Conservation (phyloP, 2,888 invertebrate genomes). For the Megalurothrips usitatus region DNA sequence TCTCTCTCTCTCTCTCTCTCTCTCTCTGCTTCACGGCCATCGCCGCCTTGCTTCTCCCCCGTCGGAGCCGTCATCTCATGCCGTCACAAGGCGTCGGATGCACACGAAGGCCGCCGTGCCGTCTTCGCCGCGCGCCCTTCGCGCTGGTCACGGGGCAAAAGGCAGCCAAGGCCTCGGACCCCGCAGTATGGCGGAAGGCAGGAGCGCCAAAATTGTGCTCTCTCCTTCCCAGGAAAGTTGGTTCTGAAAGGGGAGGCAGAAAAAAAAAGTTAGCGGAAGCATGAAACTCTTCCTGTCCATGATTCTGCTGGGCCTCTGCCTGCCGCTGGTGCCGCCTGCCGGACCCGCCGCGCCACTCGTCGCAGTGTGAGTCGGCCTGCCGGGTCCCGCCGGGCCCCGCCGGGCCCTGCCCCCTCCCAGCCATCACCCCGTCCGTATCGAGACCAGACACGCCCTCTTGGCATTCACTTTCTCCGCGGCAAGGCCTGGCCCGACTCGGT, state of each 20-base stretch:
- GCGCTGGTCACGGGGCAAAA: not conserved
- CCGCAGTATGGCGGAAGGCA: not conserved
- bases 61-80: not conserved
- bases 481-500: too few species aligned
- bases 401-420: too few species aligned
- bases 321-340: too few species aligned
- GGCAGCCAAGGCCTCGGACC: not conserved
- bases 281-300: not conserved
- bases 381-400: not conserved
- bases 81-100: not conserved
- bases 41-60: not conserved
- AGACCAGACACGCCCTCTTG: not conserved
- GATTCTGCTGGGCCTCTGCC: too few species aligned
- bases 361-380: too few species aligned
- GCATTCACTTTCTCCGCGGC: not conserved
- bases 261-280: not conserved
- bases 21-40: not conserved
- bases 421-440: too few species aligned
- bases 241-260: not conserved
- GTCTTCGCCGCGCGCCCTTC: too few species aligned
- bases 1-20: not conserved
- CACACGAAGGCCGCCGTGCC: not conserved
- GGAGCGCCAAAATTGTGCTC: not conserved
- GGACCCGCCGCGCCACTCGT: too few species aligned
- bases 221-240: not conserved